These are phyloP conservation scores for Rhinoptilus africanus DNA, from an alignment of 2,113 vertebrate genomes.

Conservation along the genomic window DNA sequence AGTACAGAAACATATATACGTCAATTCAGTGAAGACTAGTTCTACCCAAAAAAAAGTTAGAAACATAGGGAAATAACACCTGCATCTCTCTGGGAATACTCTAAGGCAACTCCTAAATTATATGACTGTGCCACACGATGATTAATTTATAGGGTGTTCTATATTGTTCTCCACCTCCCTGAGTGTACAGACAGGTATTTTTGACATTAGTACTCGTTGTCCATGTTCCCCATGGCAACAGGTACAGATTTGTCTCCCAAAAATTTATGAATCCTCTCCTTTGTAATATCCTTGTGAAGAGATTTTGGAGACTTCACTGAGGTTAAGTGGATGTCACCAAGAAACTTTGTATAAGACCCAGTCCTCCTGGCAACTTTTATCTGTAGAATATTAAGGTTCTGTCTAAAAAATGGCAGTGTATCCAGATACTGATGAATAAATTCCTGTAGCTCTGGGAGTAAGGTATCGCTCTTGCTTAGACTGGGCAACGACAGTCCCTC, in stretches of 20 bases:
- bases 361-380: background rate
- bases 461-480: background rate
- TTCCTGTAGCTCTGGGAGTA: background rate
- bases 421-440: background rate
- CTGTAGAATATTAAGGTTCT: background rate
- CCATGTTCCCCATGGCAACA: background rate
- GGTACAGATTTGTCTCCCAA: background rate
- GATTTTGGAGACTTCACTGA: background rate
- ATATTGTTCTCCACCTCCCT: background rate
- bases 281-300: background rate
- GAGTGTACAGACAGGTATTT: rapidly evolving
- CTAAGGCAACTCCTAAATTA: background rate
- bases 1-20: background rate
- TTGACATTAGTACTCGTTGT: background rate
- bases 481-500: background rate
- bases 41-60: background rate
- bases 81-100: background rate
- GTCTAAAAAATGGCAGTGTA: background rate
- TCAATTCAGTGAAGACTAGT: background rate
- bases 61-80: background rate
- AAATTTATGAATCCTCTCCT: background rate
- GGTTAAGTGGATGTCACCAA: no score
- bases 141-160: background rate
- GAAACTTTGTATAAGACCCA: background rate
- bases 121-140: rapidly evolving